Evolutionary conservation across 2,888 invertebrate genomes (phyloP).

Genomic region (Autographa gamma): DNA sequence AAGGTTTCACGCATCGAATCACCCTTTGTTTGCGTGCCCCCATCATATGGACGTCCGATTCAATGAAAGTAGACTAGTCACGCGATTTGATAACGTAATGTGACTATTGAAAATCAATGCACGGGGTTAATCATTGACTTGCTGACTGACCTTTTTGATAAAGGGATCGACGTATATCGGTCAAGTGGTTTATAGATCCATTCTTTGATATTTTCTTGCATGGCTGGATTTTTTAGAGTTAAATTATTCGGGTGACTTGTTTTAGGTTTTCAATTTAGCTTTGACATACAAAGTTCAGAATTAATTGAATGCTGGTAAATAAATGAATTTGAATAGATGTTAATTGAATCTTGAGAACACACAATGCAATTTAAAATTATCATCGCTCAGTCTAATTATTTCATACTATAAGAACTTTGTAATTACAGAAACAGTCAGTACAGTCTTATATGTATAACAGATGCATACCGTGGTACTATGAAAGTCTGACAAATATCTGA

Average conservation of each 20-base stretch:
- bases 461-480: no score
- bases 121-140: slow-evolving; percentile 52
- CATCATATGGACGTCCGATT: slow-evolving; percentile 43
- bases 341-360: no score
- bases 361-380: no score
- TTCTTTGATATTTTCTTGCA: neutral
- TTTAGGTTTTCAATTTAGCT: neutral
- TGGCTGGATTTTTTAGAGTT: neutral
- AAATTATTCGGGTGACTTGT: neutral
- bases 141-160: slow-evolving; percentile 39
- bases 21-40: slow-evolving; percentile 48
- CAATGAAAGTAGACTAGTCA: slow-evolving; percentile 48
- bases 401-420: no score
- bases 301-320: neutral
- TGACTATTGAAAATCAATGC: slow-evolving; percentile 57
- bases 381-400: no score
- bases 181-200: neutral
- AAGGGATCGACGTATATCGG: slow-evolving; percentile 19
- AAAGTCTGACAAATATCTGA: no score
- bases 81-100: slow-evolving; percentile 57
- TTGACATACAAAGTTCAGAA: neutral
- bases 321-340: no score
- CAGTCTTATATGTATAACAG: no score
- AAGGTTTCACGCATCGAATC: slow-evolving; percentile 47
- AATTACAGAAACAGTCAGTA: no score